Evolutionary conservation across 1,140 invertebrate species (phyloP).

Genomic region (Cherax quadricarinatus): DNA sequence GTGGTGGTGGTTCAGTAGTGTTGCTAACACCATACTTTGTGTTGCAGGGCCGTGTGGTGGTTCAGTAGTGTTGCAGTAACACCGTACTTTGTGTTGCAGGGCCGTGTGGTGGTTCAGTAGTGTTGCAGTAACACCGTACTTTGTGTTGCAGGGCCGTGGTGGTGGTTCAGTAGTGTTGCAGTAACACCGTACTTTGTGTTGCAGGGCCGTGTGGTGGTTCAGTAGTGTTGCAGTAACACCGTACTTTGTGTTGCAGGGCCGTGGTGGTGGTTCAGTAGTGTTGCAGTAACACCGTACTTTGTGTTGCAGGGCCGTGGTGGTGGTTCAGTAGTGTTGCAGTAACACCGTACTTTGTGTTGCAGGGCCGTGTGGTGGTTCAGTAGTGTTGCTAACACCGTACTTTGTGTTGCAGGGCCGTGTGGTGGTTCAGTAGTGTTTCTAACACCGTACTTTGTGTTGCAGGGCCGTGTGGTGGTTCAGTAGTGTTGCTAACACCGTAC

Average conservation of each 20-base stretch:
- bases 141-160: conserved; percentile 89
- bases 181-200: neutral
- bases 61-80: neutral
- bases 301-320: conserved; percentile 93
- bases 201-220: conserved; percentile 97
- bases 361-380: conserved; percentile 95
- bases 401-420: too few relatives aligned
- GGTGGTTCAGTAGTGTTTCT: too few relatives aligned
- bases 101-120: conserved; percentile 92
- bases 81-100: conserved; percentile 79
- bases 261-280: conserved; percentile 87
- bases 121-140: too few relatives aligned
- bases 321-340: neutral
- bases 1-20: conserved; percentile 87
- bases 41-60: conserved; percentile 95
- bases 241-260: conserved; percentile 83
- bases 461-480: too few relatives aligned
- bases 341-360: conserved; percentile 16
- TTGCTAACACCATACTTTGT: too few relatives aligned
- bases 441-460: too few relatives aligned
- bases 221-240: too few relatives aligned
- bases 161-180: conserved; percentile 79
- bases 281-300: too few relatives aligned
- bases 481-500: too few relatives aligned
- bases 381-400: too few relatives aligned